Conservation (phyloP, 2,888 invertebrate genomes). For the Xylota segnis region DNA sequence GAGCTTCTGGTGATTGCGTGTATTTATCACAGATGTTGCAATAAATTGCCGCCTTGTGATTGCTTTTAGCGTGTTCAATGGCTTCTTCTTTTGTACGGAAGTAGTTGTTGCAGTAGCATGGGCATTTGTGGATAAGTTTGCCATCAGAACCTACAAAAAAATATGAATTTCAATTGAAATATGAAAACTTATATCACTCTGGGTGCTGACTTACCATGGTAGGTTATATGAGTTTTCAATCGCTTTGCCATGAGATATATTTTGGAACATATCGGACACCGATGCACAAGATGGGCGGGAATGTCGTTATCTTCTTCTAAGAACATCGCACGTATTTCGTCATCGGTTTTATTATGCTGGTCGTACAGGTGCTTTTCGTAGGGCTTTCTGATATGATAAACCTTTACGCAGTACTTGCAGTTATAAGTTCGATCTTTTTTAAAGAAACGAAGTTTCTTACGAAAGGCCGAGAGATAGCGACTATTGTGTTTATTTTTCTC, state of each 20-base stretch:
- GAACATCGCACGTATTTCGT: constrained; percentile 80
- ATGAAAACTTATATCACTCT: too few species aligned
- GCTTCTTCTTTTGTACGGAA: constrained; percentile 84
- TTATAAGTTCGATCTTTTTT: constrained; percentile 81
- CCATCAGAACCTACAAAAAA: constrained; percentile 79
- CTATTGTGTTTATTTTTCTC: constrained; percentile 9
- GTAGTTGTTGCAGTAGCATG: constrained; percentile 83
- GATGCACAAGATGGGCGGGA: constrained; percentile 80
- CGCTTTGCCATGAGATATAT: constrained; percentile 81
- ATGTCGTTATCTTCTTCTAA: constrained; percentile 79
- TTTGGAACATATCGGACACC: constrained; percentile 82
- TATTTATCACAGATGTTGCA: constrained; percentile 85
- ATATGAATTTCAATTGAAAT: not conserved
- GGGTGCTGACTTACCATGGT: constrained; percentile 79
- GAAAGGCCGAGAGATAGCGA: constrained; percentile 27
- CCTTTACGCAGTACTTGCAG: constrained; percentile 82
- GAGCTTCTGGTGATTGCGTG: constrained; percentile 84
- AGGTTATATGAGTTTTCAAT: constrained; percentile 81
- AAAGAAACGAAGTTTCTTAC: constrained; percentile 50
- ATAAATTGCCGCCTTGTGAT: constrained; percentile 83
- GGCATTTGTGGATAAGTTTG: constrained; percentile 83
- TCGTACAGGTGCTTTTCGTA: constrained; percentile 82
- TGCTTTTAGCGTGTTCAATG: constrained; percentile 83
- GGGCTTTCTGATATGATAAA: constrained; percentile 83
- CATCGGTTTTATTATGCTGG: constrained; percentile 80